phyloP scores from a whole-genome alignment of 2,113 vertebrate genomes.

The Chrysochloris asiatica region DNA sequence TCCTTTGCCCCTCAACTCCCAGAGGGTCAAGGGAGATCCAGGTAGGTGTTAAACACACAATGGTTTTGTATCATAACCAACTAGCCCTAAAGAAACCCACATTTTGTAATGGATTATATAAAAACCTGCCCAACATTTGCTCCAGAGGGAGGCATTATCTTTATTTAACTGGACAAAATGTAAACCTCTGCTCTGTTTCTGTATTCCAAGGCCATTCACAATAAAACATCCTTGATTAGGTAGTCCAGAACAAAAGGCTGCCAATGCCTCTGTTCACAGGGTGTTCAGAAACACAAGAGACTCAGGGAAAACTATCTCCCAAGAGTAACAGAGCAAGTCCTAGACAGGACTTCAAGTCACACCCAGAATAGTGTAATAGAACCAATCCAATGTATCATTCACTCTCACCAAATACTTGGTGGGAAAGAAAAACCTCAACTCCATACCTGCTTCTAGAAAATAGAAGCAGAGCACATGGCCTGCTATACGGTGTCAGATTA shows the following conservation, averaged over 20 bases:
- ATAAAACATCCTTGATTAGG: neutral
- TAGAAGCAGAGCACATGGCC: neutral
- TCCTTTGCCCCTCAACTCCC: neutral
- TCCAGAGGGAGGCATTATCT: neutral
- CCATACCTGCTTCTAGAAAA: neutral
- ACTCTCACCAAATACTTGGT: neutral
- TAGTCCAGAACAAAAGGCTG: neutral
- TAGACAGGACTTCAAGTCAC: too few relatives aligned
- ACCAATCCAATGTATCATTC: neutral
- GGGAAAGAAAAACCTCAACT: neutral
- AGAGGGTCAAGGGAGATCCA: neutral
- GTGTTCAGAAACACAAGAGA: neutral
- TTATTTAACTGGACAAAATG: neutral
- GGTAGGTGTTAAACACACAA: neutral
- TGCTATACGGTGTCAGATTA: neutral
- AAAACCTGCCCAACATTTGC: neutral
- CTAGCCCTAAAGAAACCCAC: neutral
- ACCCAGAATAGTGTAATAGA: neutral
- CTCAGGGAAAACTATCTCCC: neutral
- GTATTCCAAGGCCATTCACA: slow-evolving; percentile 1
- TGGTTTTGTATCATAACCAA: neutral
- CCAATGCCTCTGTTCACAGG: neutral
- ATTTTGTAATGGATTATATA: neutral
- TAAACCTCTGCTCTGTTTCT: neutral
- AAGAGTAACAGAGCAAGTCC: too few relatives aligned